These are phyloP conservation scores for Brachionus sp. DNA, from an alignment of 1,140 invertebrate genomes.

Conservation along the genomic window DNA sequence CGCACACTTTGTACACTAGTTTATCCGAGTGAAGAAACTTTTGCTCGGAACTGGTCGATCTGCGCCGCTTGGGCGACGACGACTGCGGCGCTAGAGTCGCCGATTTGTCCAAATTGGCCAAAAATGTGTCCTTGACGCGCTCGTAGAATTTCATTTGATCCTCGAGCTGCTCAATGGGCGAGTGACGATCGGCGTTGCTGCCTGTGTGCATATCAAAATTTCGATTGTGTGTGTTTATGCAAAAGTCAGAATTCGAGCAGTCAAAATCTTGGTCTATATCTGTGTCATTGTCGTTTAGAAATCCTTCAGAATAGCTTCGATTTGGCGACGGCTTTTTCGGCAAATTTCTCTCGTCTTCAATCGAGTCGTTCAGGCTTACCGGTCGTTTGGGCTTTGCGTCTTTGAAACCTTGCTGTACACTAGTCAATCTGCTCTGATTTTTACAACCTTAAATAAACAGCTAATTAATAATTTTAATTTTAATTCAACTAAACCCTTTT, in stretches of 20 bases:
- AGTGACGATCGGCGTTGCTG: neutral
- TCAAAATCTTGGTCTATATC: constrained; percentile 21
- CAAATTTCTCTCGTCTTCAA: constrained; percentile 6
- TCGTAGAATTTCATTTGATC: constrained; percentile 10
- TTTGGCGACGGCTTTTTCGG: neutral
- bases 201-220: neutral
- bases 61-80: neutral
- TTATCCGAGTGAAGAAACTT: neutral
- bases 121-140: constrained; percentile 3
- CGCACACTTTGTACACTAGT: neutral
- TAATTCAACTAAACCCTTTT: neutral
- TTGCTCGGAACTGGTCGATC: constrained; percentile 8
- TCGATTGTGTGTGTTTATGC: neutral
- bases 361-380: constrained; percentile 3
- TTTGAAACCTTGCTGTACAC: neutral
- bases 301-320: constrained; percentile 6
- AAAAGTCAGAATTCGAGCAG: neutral
- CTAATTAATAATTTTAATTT: neutral
- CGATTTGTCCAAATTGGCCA: neutral
- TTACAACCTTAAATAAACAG: neutral
- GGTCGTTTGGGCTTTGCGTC: neutral
- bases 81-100: neutral
- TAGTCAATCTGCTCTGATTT: neutral
- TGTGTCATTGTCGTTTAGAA: constrained; percentile 13
- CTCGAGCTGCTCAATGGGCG: neutral